Conservation (phyloP, 2,888 invertebrate genomes). For the Polyommatus iphigenia region DNA sequence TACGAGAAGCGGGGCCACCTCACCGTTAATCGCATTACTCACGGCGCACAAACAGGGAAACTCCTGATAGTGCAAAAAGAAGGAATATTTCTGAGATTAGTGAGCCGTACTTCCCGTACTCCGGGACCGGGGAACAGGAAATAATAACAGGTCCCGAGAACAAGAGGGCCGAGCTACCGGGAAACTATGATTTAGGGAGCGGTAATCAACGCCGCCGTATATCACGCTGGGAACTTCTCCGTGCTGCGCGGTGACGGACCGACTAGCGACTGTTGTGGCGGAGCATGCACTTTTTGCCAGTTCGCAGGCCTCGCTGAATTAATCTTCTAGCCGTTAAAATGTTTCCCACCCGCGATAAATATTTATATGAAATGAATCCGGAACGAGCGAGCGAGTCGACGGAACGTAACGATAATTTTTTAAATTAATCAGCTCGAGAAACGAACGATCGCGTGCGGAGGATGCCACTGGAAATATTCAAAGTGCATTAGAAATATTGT, state of each 20-base stretch:
- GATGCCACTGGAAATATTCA: conserved; percentile 28
- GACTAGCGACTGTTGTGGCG: background rate
- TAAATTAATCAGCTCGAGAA: conserved; percentile 37
- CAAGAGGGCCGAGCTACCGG: conserved; percentile 54
- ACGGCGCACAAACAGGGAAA: background rate
- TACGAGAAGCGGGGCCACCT: conserved; percentile 1
- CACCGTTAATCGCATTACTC: background rate
- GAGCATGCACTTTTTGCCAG: background rate
- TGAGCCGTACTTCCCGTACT: conserved; percentile 58
- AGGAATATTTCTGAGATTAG: conserved; percentile 38
- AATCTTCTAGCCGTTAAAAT: background rate
- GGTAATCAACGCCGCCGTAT: conserved; percentile 41
- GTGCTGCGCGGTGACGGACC: background rate
- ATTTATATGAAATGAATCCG: conserved; percentile 35
- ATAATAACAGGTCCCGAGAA: conserved; percentile 71
- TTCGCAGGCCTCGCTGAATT: conserved; percentile 8
- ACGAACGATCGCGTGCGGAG: conserved; percentile 39
- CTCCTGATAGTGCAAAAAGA: conserved; percentile 29
- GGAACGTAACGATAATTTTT: conserved; percentile 35
- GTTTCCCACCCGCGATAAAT: conserved; percentile 27
- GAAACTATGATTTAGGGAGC: conserved; percentile 72
- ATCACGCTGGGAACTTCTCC: conserved; percentile 41
- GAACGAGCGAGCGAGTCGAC: conserved; percentile 29
- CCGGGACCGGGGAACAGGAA: conserved; percentile 60
- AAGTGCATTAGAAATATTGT: conserved; percentile 26